These are phyloP conservation scores for Branchinecta lynchi DNA, from an alignment of 1,140 invertebrate species.

Conservation along the genomic window DNA sequence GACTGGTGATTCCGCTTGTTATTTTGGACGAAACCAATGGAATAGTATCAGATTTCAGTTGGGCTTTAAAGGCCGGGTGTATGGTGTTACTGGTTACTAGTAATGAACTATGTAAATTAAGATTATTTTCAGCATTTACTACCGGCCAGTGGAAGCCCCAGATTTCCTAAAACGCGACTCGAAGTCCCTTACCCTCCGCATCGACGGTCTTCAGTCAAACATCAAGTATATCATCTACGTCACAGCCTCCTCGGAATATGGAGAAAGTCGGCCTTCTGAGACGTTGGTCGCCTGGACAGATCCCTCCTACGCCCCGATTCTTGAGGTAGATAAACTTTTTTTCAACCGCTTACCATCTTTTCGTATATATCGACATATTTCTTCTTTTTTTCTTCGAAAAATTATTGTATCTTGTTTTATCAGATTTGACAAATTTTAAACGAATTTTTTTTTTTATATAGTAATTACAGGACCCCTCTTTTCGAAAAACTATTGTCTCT, in stretches of 20 bases:
- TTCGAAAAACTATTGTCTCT: no score
- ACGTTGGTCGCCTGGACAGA: constrained; percentile 68
- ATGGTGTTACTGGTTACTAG: not conserved
- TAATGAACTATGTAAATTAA: constrained; percentile 10
- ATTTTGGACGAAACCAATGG: no score
- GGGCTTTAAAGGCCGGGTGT: no score
- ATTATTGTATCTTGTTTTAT: no score
- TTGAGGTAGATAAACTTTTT: constrained; percentile 53
- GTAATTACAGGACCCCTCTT: no score
- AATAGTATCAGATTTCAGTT: no score
- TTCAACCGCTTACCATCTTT: no score
- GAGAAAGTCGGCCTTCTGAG: constrained; percentile 52
- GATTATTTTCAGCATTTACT: constrained; percentile 40
- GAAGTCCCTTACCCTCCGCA: constrained; percentile 46
- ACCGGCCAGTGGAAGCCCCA: constrained; percentile 43
- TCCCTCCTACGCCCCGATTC: constrained; percentile 63
- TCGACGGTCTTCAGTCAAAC: constrained; percentile 51
- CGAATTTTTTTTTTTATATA: no score
- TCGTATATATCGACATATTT: no score
- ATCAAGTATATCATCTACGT: constrained; percentile 60
- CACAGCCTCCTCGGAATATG: constrained; percentile 44
- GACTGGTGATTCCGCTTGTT: no score
- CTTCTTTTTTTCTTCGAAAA: no score
- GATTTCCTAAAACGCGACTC: constrained; percentile 43
- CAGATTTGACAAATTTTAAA: no score